phyloP scores from a whole-genome alignment of 1,140 invertebrate genomes.

The Drosophila subpulchrella region DNA sequence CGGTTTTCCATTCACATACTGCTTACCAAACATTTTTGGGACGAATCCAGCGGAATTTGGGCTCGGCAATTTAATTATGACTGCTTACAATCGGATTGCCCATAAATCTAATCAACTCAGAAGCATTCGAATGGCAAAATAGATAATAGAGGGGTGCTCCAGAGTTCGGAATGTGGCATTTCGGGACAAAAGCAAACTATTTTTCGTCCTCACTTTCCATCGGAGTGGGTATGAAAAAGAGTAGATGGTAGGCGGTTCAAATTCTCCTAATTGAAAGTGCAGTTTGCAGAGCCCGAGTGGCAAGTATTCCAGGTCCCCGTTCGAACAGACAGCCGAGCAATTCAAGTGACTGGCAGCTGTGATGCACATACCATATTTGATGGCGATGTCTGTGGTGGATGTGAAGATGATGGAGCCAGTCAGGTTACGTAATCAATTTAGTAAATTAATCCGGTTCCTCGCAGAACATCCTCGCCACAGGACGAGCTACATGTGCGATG shows the following conservation, averaged over 20 bases:
- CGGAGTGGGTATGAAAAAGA: slow-evolving; percentile 3
- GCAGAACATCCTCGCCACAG: neutral
- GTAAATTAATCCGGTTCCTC: slow-evolving; percentile 50
- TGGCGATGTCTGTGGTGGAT: slow-evolving; percentile 10
- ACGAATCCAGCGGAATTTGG: neutral
- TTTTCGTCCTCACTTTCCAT: too few relatives aligned
- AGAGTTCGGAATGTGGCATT: slow-evolving; percentile 3
- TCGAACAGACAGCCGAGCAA: neutral
- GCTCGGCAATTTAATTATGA: slow-evolving; percentile 34
- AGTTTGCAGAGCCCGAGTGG: slow-evolving; percentile 3
- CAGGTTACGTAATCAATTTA: slow-evolving; percentile 61
- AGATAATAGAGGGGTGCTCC: slow-evolving; percentile 12
- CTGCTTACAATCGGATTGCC: slow-evolving; percentile 13
- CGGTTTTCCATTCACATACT: neutral
- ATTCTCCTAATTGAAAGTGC: slow-evolving; percentile 59
- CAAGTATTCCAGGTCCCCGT: neutral
- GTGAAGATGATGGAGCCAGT: slow-evolving; percentile 16
- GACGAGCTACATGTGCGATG: slow-evolving; percentile 29
- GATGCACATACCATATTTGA: slow-evolving; percentile 1
- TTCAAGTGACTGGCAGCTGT: slow-evolving; percentile 28
- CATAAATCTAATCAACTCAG: slow-evolving; percentile 58
- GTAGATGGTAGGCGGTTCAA: slow-evolving; percentile 10
- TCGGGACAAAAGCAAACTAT: neutral
- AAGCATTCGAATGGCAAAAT: slow-evolving; percentile 10
- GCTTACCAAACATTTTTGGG: slow-evolving; percentile 12